Evolutionary conservation across 2,797 vertebrate genomes (phyloP).

Genomic region (Lagocephalus sceleratus): DNA sequence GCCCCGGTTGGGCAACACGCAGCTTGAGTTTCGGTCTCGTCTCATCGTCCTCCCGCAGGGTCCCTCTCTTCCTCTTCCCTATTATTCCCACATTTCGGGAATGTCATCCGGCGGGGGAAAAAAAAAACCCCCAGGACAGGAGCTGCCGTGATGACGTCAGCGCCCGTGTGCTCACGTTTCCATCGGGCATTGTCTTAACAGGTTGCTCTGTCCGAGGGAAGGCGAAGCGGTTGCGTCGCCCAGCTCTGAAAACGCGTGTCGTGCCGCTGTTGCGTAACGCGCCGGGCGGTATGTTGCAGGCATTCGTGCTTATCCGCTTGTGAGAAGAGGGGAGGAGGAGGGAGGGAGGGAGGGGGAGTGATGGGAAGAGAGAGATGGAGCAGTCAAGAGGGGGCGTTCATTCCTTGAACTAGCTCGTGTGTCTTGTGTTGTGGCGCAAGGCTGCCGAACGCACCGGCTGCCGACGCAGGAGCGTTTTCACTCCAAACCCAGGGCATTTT

Average conservation of each 20-base stretch:
- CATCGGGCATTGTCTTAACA: slow-evolving; percentile 16
- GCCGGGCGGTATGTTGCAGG: slow-evolving; percentile 34
- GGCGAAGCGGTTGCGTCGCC: slow-evolving; percentile 4
- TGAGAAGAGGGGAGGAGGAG: slow-evolving; percentile 23
- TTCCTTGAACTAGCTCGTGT: slow-evolving; percentile 42
- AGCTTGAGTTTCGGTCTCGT: slow-evolving; percentile 1
- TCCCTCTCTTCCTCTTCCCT: slow-evolving; percentile 14
- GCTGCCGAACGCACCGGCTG: slow-evolving; percentile 3
- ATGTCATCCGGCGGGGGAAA: not conserved
- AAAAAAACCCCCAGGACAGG: slow-evolving; percentile 6
- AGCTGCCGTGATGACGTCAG: slow-evolving; percentile 39
- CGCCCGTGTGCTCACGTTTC: slow-evolving; percentile 37
- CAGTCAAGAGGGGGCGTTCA: slow-evolving; percentile 56
- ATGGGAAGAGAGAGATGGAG: slow-evolving; percentile 50
- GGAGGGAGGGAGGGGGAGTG: slow-evolving; percentile 48
- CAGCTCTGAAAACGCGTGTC: slow-evolving; percentile 10
- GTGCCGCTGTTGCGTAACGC: slow-evolving; percentile 52
- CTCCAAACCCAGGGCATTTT: not conserved
- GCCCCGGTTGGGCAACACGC: no score
- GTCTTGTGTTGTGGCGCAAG: slow-evolving; percentile 21
- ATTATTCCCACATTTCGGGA: slow-evolving; percentile 1
- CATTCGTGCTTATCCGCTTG: slow-evolving; percentile 54
- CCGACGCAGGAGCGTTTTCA: slow-evolving; percentile 1
- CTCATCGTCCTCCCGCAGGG: slow-evolving; percentile 32
- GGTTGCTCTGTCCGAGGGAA: slow-evolving; percentile 10